Evolutionary conservation across 2,888 invertebrate genomes (phyloP), one percentile per base, ranked within the genome.

Genomic region (Plebejus argus): DNA sequence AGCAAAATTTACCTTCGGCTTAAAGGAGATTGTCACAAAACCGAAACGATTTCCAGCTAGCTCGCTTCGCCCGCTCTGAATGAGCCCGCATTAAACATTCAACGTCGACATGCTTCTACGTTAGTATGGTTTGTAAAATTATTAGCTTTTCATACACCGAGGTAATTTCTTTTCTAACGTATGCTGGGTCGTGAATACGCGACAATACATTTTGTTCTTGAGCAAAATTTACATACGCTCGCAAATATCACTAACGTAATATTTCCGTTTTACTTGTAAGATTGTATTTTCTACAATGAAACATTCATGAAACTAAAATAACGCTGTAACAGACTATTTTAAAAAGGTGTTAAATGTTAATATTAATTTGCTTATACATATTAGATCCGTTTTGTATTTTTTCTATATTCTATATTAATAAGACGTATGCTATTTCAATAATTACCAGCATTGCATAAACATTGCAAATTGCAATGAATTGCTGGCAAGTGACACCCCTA

Each of bases 41-140:
- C 70, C 70, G 18, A 35, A 70, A 45, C 72, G 15, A 15, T 49
- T 72, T 12, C 1, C 39, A 45, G 23, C 45, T 72, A 20, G 15
- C 23, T 49, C 12, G 45, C 49, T 23, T 72, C 49, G 45, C 71
- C 20, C 45, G n/a, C n/a, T 72, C n/a, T 72, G 15, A 45, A 49
- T 72, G 18, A 28, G 23, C 15, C 23, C 61, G 72, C 39, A 72
- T 45, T 49, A 72, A 72, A 72, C 39, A 72, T 72, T 72, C 72
- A 72, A 39, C 6, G 39, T 15, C 20, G 15, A 72, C 23, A 0
- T 72, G 18, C n/a, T 66, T 3, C 28, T 70, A 70, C 33, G n/a
- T 35, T 70, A 70, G 35, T 70, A 70, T 28, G 18, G 70, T 1
- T 35, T 8, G 1, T 6, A 70, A 70, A 35, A 70, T 70, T 70